Base-by-base conservation (phyloP, 2,113 vertebrate species). In the Indicator maculatus region DNA sequence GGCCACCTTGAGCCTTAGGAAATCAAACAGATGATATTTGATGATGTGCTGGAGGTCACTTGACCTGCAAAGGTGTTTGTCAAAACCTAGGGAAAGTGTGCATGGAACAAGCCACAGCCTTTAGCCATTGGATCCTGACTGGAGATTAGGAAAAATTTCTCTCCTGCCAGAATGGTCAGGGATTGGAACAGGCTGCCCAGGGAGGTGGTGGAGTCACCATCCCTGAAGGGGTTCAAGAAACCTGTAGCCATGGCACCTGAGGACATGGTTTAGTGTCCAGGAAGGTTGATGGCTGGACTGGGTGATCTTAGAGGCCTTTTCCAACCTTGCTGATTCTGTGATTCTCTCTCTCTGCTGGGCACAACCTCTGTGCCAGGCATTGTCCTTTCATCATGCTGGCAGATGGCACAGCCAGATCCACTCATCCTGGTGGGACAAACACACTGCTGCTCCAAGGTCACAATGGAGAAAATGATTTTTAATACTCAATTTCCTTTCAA, bases 271-370 rank as follows among this genome's bases (percentile, higher is more conserved):
- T 21, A 50, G 47, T 23, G 47, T 11, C 47, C 47, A 50, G 18
- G 45, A 18, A 45, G 45, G 45, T 45, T 45, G 45, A 19, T 45
- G 18, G 16, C 18, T 45, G 45, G 45, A 45, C 45, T 45, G 45
- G 17, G 19, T 19, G 45, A 18, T 45, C 45, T 45, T 45, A 18
- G 45, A 45, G 19, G 45, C 17, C 45, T 19, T 19, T 36, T 36
- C 36, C 36, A 36, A 36, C 36, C 36, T 36, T 36, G 19, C 11
- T 23, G 21, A 50, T 50, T 21, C 47, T 52, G 50, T 52, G 50
- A 52, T 24, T 52, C 50, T 52, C 18, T 52, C 18, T 52, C 50
- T 67, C n/a, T 92, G 64, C 84, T 83, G 93, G 84, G 85, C 92
- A 56, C 58, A 58, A 1, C 27, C 69, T 52, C 87, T 36, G 5